phyloP scores from a whole-genome alignment of 2,888 invertebrate genomes.

The Gymnocheta viridis region DNA sequence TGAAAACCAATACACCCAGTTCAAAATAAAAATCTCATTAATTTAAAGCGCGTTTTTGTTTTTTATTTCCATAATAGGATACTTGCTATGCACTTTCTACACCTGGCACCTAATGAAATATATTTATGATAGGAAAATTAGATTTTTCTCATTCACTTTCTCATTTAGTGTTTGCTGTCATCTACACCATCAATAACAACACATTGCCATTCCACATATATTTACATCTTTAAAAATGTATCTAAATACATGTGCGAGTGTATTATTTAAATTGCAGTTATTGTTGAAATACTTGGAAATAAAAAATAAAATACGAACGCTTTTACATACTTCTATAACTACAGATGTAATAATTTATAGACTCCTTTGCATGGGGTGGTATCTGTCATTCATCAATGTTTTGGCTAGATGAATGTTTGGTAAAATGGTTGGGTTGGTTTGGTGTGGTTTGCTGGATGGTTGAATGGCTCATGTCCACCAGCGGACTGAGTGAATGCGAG shows the following conservation, averaged over 20 bases:
- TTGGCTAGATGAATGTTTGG: constrained; percentile 35
- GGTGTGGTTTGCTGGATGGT: constrained; percentile 38
- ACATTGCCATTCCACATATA: not conserved
- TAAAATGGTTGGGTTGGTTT: constrained; percentile 33
- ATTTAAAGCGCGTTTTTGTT: no score
- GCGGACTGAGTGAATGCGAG: constrained; percentile 2
- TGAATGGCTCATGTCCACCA: not conserved
- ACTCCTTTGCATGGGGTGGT: constrained; percentile 55
- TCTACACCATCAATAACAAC: not conserved
- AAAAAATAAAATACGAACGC: not conserved
- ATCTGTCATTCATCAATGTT: constrained; percentile 68
- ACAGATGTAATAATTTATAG: constrained; percentile 35
- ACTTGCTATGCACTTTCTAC: no score
- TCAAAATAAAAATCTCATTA: no score
- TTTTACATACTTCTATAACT: not conserved
- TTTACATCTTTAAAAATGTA: not conserved
- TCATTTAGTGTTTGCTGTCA: not conserved
- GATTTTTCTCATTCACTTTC: not conserved
- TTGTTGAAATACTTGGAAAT: constrained; percentile 2
- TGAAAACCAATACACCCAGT: no score
- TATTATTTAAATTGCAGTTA: constrained; percentile 29
- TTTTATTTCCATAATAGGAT: no score
- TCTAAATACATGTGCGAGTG: not conserved
- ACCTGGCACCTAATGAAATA: not conserved
- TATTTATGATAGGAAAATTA: not conserved